Evolutionary conservation across 1,140 invertebrate genomes (phyloP).

Genomic region (Drosophila sp.): DNA sequence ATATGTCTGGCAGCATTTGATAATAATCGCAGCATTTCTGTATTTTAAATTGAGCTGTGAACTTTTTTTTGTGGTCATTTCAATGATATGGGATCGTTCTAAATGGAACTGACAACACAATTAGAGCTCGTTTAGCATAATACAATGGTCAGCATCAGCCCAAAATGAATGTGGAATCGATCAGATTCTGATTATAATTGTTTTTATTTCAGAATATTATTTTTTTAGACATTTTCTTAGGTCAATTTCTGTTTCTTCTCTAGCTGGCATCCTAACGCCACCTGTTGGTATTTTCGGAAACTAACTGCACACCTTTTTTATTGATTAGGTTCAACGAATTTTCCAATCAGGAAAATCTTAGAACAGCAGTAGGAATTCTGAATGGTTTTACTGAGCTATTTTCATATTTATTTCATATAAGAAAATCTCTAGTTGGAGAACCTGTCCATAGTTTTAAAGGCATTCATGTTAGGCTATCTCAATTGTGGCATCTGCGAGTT

Average conservation of each 20-base stretch:
- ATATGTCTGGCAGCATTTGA: constrained; percentile 56
- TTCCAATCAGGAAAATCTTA: neutral
- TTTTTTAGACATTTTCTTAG: neutral
- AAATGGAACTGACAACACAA: constrained; percentile 54
- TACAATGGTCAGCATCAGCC: neutral
- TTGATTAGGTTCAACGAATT: neutral
- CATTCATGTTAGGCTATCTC: constrained; percentile 19
- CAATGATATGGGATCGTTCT: constrained; percentile 41
- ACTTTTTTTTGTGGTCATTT: constrained; percentile 39
- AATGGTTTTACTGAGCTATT: no score
- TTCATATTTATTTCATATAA: neutral
- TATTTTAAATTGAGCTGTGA: constrained; percentile 69
- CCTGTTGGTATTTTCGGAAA: constrained; percentile 1
- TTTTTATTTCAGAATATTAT: neutral
- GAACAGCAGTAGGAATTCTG: no score
- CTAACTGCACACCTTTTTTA: neutral
- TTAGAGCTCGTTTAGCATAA: constrained; percentile 29
- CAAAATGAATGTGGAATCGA: constrained; percentile 8
- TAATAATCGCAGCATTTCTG: constrained; percentile 68
- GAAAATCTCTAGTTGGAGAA: neutral
- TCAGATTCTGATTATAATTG: neutral
- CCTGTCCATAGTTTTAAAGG: neutral
- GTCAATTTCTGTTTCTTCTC: constrained; percentile 3
- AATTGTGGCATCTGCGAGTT: constrained; percentile 13
- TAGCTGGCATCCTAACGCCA: constrained; percentile 2